These are phyloP conservation scores for Amphiprion clarkii DNA, from an alignment of 2,797 vertebrate genomes.

Conservation along the genomic window DNA sequence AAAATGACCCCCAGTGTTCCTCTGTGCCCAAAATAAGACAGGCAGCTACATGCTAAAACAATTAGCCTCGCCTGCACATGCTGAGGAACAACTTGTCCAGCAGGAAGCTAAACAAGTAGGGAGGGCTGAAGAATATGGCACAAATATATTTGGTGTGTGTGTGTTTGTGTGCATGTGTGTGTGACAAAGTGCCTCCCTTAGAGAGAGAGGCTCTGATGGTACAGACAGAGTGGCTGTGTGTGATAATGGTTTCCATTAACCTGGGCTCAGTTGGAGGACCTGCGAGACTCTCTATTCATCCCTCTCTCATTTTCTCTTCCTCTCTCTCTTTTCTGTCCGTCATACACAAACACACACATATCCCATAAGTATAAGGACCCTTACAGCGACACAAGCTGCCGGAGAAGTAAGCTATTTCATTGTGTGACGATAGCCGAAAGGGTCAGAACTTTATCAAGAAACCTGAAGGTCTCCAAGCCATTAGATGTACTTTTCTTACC, in stretches of 20 bases:
- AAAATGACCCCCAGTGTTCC: conserved; percentile 72
- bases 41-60: conserved; percentile 78
- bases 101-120: conserved; percentile 57
- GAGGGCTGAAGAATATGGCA: conserved; percentile 29
- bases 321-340: conserved; percentile 19
- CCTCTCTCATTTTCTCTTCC: conserved; percentile 44
- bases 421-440: conserved; percentile 25
- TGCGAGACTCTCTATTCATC: conserved; percentile 78
- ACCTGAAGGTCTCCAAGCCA: conserved; percentile 52
- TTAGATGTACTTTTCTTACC: conserved; percentile 47
- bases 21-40: conserved; percentile 64
- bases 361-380: conserved; percentile 42
- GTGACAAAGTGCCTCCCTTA: conserved; percentile 74
- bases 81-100: conserved; percentile 49
- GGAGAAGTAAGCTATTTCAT: conserved; percentile 29
- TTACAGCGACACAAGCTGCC: conserved; percentile 47
- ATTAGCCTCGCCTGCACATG: conserved; percentile 63
- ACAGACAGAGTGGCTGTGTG: conserved; percentile 79
- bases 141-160: conserved; percentile 42
- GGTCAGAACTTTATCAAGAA: conserved; percentile 63
- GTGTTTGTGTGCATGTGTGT: conserved; percentile 45
- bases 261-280: conserved; percentile 79
- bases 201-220: conserved; percentile 75
- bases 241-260: conserved; percentile 86
- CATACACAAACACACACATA: conserved; percentile 35